Conservation (phyloP, 2,113 vertebrate genomes). For the Atlantisia rogersi region DNA sequence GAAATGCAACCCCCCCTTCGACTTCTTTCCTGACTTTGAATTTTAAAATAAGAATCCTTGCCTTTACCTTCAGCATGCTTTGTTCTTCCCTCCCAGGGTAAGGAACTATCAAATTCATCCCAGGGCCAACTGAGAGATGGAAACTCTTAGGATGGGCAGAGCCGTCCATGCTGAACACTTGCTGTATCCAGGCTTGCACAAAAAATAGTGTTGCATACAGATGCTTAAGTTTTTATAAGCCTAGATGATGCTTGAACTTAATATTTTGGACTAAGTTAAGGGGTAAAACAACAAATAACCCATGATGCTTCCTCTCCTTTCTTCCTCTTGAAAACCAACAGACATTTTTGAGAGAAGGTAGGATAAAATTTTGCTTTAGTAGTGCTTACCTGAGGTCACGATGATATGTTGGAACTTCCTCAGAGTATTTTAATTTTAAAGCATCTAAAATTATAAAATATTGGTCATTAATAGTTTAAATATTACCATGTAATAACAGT, state of each 20-base stretch:
- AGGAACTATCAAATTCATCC: not conserved
- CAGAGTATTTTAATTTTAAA: not conserved
- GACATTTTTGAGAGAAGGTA: not conserved
- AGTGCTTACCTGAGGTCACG: not conserved
- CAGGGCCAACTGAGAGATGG: not conserved
- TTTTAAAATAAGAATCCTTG: not conserved
- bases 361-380: not conserved
- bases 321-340: not conserved
- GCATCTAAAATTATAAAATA: not conserved
- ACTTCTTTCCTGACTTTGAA: not conserved
- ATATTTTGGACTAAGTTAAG: not conserved
- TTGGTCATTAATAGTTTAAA: not conserved
- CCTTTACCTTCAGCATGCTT: not conserved
- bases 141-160: not conserved
- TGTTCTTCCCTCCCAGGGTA: not conserved
- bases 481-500: not conserved
- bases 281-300: not conserved
- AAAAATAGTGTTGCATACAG: not conserved
- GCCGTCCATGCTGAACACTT: not conserved
- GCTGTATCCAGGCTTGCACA: not conserved
- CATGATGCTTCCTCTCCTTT: not conserved
- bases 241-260: not conserved
- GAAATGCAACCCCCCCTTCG: not conserved
- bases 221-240: not conserved
- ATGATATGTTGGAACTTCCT: not conserved